A percentile compares a stretch with the other conserved stretches of the same genome.
These are phyloP conservation scores for Amphiprion percula DNA, from an alignment of 2,113 vertebrate species.

Conservation along the genomic window DNA sequence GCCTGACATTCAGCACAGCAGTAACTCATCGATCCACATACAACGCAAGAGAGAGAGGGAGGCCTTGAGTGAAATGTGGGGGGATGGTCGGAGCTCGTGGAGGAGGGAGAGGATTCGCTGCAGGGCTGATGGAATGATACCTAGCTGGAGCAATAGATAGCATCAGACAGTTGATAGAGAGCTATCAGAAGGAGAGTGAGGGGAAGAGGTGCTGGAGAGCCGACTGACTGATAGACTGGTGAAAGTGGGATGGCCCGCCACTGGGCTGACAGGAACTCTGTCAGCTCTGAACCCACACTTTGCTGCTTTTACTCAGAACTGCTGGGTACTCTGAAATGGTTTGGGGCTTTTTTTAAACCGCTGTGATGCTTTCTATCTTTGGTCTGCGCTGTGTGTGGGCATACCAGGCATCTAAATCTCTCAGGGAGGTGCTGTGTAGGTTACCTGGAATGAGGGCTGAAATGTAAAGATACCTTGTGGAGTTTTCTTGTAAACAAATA, in stretches of 20 bases:
- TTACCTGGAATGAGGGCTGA: conserved; percentile 5
- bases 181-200: conserved; percentile 60
- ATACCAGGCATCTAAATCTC: conserved; percentile 13
- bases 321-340: conserved; percentile 13
- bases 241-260: conserved; percentile 55
- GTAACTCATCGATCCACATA: conserved; percentile 65
- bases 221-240: conserved; percentile 61
- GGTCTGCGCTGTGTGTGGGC: conserved; percentile 4
- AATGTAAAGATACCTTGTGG: not conserved
- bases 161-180: conserved; percentile 69
- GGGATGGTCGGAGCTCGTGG: conserved; percentile 20
- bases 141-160: conserved; percentile 57
- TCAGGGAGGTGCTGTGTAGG: conserved; percentile 7
- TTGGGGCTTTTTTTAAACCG: conserved; percentile 2
- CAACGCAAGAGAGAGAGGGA: conserved; percentile 20
- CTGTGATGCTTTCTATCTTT: conserved; percentile 21
- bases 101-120: conserved; percentile 38
- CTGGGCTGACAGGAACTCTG: conserved; percentile 59
- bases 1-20: conserved; percentile 72
- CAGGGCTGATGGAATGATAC: conserved; percentile 65
- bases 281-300: conserved; percentile 42
- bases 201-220: conserved; percentile 40
- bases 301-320: conserved; percentile 26
- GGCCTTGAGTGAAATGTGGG: not conserved
- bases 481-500: conserved; percentile 37